These are phyloP conservation scores for Australoheros scitulus DNA, from an alignment of 2,113 vertebrate species.

Conservation along the genomic window DNA sequence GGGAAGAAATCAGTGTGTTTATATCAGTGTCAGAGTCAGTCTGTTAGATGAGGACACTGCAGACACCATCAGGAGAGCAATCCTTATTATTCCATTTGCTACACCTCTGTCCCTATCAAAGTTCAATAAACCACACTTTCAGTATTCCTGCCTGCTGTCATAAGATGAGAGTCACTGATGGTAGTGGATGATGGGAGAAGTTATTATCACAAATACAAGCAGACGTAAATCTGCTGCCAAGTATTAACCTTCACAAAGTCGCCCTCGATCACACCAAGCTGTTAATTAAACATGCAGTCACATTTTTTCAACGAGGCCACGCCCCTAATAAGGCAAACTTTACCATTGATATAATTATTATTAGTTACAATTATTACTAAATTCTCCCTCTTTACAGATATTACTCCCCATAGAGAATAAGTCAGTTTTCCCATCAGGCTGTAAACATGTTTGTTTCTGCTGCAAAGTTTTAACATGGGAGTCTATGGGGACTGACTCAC, in stretches of 20 bases:
- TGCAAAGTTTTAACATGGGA: not conserved
- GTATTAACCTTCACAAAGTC: not conserved
- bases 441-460: not conserved
- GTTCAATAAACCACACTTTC: not conserved
- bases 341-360: not conserved
- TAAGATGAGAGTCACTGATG: not conserved
- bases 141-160: not conserved
- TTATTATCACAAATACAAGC: not conserved
- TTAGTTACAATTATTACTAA: not conserved
- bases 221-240: not conserved
- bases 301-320: too few species aligned
- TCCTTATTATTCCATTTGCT: not conserved
- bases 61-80: not conserved
- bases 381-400: not conserved
- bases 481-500: not conserved
- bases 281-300: not conserved
- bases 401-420: not conserved
- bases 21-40: not conserved
- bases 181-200: not conserved
- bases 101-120: not conserved
- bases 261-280: not conserved
- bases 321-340: not conserved
- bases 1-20: not conserved
- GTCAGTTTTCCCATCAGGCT: not conserved
- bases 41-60: not conserved